phyloP scores from a whole-genome alignment of 2,888 invertebrate species.

The Athalia cordata region DNA sequence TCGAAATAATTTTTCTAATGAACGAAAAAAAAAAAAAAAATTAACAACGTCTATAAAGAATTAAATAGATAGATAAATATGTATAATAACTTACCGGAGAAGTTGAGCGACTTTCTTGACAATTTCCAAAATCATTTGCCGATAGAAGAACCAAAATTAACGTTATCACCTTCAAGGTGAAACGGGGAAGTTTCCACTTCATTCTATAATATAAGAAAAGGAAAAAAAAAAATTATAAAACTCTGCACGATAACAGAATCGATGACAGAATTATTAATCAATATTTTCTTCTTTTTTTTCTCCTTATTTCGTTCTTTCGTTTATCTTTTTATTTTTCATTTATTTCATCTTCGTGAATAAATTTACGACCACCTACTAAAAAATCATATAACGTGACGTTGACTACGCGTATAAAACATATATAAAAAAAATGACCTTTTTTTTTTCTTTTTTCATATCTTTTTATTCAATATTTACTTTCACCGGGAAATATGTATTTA shows the following conservation, averaged over 20 bases:
- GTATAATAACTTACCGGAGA: constrained; percentile 58
- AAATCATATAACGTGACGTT: neutral
- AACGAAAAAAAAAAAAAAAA: too few species aligned
- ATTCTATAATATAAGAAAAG: constrained; percentile 58
- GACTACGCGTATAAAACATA: too few species aligned
- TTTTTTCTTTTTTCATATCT: too few species aligned
- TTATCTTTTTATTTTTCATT: constrained; percentile 44
- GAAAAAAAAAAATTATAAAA: neutral
- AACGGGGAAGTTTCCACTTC: constrained; percentile 62
- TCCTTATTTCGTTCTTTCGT: constrained; percentile 7
- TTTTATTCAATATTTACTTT: neutral
- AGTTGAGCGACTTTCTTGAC: constrained; percentile 57
- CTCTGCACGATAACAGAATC: neutral
- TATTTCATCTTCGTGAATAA: constrained; percentile 43
- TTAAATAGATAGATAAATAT: too few species aligned
- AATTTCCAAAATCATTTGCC: constrained; percentile 56
- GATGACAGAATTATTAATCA: neutral
- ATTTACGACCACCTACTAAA: constrained; percentile 41
- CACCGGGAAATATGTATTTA: neutral
- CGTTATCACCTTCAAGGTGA: constrained; percentile 53
- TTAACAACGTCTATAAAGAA: too few species aligned
- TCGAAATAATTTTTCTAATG: neutral
- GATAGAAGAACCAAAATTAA: constrained; percentile 55
- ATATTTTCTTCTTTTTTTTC: constrained; percentile 22
- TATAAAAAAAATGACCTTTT: too few species aligned